Conservation (phyloP, 2,113 vertebrate species). For the Plestiodon gilberti region DNA sequence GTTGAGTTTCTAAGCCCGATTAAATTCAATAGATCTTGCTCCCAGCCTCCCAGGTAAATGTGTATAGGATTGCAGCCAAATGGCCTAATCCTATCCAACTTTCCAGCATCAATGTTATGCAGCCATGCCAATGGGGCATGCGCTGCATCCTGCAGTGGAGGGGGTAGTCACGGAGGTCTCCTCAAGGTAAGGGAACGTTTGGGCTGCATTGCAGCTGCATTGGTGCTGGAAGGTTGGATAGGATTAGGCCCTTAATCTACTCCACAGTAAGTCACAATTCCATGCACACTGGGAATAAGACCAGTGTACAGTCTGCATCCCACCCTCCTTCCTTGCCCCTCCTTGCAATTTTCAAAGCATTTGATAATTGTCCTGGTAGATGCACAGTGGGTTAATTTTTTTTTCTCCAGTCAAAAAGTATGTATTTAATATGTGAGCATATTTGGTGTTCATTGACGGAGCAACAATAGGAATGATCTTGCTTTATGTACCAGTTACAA, state of each 20-base stretch:
- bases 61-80: background rate
- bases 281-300: too few species aligned
- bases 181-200: too few species aligned
- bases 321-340: background rate
- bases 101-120: too few species aligned
- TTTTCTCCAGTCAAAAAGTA: slow-evolving; percentile 48
- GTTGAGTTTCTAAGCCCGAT: too few species aligned
- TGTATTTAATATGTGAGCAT: slow-evolving; percentile 72
- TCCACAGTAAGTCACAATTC: background rate
- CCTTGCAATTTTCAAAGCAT: slow-evolving; percentile 19
- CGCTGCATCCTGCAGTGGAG: too few species aligned
- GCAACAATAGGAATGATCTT: slow-evolving; percentile 80
- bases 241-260: background rate
- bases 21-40: background rate
- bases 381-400: slow-evolving; percentile 64
- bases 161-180: too few species aligned
- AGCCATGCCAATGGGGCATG: too few species aligned
- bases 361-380: background rate
- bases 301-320: background rate
- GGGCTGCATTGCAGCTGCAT: too few species aligned
- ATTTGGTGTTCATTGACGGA: slow-evolving; percentile 75
- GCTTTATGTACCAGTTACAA: slow-evolving; percentile 86
- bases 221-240: too few species aligned
- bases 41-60: background rate
- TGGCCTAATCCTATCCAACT: too few species aligned